Conservation (phyloP, 2,113 vertebrate species). For the Nothocercus julius region DNA sequence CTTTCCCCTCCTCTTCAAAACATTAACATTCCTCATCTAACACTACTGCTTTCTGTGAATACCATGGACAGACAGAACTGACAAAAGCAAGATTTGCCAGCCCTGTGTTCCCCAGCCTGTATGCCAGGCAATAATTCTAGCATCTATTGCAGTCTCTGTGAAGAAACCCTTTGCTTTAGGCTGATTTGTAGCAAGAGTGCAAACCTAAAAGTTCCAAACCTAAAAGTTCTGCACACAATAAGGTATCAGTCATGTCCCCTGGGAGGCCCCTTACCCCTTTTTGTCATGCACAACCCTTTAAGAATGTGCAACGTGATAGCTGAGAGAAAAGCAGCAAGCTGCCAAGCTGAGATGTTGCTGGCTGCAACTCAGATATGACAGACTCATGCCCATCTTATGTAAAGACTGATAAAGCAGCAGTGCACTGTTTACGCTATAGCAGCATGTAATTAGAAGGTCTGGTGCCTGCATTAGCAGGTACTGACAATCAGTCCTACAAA, state of each 20-base stretch:
- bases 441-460: not conserved
- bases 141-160: not conserved
- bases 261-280: constrained; percentile 3
- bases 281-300: constrained; percentile 28
- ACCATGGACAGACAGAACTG: not conserved
- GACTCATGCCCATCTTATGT: constrained; percentile 45
- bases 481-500: not conserved
- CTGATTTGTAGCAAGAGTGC: not conserved
- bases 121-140: not conserved
- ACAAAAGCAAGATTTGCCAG: not conserved
- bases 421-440: not conserved
- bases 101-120: not conserved
- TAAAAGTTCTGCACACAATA: constrained; percentile 14
- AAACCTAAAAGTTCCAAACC: not conserved
- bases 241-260: not conserved
- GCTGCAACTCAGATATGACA: constrained; percentile 29
- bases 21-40: not conserved
- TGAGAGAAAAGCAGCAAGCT: constrained; percentile 6
- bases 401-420: not conserved
- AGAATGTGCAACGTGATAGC: constrained; percentile 52
- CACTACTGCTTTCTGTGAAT: not conserved
- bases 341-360: constrained; percentile 26
- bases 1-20: not conserved
- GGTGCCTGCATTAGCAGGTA: not conserved
- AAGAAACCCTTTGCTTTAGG: not conserved